Evolutionary conservation across 1,140 invertebrate species (phyloP).

Genomic region (Drosophila repleta): DNA sequence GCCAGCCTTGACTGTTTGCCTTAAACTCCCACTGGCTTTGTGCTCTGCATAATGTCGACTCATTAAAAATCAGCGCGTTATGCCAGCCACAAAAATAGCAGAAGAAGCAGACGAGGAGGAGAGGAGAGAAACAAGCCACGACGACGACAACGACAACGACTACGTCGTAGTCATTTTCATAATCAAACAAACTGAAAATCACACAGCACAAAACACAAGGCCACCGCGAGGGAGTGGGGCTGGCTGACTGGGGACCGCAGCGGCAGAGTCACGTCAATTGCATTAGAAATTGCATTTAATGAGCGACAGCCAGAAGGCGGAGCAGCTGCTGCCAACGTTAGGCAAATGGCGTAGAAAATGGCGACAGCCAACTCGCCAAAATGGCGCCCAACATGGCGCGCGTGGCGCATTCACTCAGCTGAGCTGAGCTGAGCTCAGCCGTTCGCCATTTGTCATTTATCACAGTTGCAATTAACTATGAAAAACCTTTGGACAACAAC

Average conservation of each 20-base stretch:
- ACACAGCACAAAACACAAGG: conserved; percentile 44
- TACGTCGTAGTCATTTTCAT: conserved; percentile 61
- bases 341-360: conserved; percentile 72
- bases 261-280: conserved; percentile 65
- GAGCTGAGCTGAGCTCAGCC: neutral
- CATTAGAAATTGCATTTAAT: conserved; percentile 76
- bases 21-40: conserved; percentile 31
- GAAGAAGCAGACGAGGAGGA: neutral
- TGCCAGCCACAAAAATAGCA: conserved; percentile 4
- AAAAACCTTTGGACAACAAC: too few relatives aligned
- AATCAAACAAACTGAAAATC: conserved; percentile 65
- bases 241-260: neutral
- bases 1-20: conserved; percentile 19
- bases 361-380: conserved; percentile 58
- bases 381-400: conserved; percentile 37
- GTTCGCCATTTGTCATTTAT: neutral
- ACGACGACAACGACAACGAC: neutral
- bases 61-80: conserved; percentile 60
- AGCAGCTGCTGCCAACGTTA: conserved; percentile 23
- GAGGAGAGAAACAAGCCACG: conserved; percentile 20
- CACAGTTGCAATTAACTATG: neutral
- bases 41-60: conserved; percentile 44
- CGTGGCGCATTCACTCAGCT: neutral
- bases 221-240: neutral
- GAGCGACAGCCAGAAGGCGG: conserved; percentile 29